Conservation (phyloP, 2,113 vertebrate species). For the Toxotes jaculatrix region DNA sequence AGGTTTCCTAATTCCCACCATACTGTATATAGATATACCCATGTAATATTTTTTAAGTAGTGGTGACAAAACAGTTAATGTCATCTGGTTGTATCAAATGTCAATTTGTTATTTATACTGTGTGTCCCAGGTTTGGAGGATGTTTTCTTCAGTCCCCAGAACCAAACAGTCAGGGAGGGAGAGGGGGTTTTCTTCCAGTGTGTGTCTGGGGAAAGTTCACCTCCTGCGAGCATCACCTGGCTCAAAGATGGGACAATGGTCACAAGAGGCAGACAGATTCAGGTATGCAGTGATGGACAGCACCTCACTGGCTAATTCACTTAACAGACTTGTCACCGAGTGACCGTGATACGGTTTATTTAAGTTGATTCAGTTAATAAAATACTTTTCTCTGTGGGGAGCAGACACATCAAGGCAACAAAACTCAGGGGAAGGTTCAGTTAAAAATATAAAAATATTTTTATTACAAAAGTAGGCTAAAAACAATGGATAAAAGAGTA, state of each 20-base stretch:
- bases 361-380: too few species aligned
- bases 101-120: not conserved
- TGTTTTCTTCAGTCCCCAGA: constrained; percentile 82
- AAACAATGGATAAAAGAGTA: too few species aligned
- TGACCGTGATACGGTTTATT: too few species aligned
- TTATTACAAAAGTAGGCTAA: too few species aligned
- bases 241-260: constrained; percentile 77
- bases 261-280: constrained; percentile 79
- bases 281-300: constrained; percentile 64
- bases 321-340: not conserved
- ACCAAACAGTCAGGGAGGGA: constrained; percentile 76
- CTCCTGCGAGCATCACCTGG: constrained; percentile 82
- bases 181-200: constrained; percentile 81
- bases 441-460: too few species aligned
- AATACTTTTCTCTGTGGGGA: too few species aligned
- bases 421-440: too few species aligned
- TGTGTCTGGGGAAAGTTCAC: constrained; percentile 84
- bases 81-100: not conserved
- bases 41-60: too few species aligned
- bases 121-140: constrained; percentile 80
- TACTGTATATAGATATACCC: too few species aligned
- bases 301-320: not conserved
- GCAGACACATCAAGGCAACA: too few species aligned
- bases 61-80: too few species aligned
- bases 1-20: too few species aligned